Evolutionary conservation across 2,797 vertebrate species (phyloP).

Genomic region (Myioborus miniatus): DNA sequence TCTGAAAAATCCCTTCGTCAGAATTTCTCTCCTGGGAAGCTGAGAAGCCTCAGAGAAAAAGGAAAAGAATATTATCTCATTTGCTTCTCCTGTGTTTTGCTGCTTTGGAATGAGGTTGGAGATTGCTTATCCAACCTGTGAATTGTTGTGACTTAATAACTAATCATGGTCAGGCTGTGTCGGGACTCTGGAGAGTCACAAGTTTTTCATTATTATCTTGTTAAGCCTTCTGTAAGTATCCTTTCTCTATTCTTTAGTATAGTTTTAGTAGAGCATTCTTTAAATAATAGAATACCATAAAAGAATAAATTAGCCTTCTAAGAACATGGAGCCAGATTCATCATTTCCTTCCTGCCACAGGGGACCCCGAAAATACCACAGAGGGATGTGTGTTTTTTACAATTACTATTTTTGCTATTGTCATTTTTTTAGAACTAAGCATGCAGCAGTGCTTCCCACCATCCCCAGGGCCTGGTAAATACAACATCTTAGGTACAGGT

Average conservation of each 20-base stretch:
- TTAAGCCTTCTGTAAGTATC: background rate
- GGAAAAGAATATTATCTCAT: background rate
- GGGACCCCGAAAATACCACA: background rate
- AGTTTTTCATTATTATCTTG: background rate
- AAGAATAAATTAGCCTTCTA: background rate
- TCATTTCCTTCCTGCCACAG: background rate
- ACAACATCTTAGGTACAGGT: rapidly evolving
- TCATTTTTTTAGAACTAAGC: background rate
- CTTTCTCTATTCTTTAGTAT: background rate
- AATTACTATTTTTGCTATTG: background rate
- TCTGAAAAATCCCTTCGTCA: background rate
- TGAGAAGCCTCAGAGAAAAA: background rate
- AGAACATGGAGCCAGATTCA: background rate
- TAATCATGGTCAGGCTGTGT: background rate
- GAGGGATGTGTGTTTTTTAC: background rate
- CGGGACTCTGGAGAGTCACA: background rate
- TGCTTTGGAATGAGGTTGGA: background rate
- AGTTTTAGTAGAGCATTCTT: background rate
- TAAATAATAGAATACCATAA: background rate
- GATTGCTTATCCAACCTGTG: background rate
- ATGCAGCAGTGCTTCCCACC: background rate
- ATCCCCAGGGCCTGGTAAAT: background rate
- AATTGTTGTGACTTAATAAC: background rate
- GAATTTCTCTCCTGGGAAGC: background rate
- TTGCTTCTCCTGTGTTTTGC: background rate